phyloP scores from a whole-genome alignment of 2,888 invertebrate genomes.

The Epistrophe eligans region DNA sequence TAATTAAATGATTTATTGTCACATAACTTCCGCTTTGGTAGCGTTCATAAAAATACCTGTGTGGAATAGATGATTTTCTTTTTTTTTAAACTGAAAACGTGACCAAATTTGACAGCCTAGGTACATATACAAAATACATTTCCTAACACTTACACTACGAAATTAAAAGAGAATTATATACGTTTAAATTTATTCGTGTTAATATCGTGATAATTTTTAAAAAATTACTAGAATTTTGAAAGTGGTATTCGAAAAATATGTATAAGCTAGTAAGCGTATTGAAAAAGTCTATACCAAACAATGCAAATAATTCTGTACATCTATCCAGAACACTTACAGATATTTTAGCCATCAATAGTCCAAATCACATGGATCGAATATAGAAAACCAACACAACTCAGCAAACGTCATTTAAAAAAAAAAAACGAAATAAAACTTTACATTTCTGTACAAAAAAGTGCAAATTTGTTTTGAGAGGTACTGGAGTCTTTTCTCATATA shows the following conservation, averaged over 20 bases:
- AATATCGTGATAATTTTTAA: background rate
- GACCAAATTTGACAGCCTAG: constrained; percentile 24
- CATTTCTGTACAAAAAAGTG: too few species aligned
- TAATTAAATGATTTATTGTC: constrained; percentile 80
- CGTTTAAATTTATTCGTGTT: background rate
- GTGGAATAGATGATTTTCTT: constrained; percentile 44
- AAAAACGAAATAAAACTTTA: too few species aligned
- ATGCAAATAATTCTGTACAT: too few species aligned
- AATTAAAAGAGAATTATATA: background rate
- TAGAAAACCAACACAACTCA: too few species aligned
- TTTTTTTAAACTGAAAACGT: constrained; percentile 34
- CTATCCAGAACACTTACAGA: too few species aligned
- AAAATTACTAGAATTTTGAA: background rate
- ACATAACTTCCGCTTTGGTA: constrained; percentile 61
- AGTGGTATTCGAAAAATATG: background rate
- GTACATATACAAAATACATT: constrained; percentile 13
- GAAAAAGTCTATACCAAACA: too few species aligned
- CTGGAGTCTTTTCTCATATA: too few species aligned
- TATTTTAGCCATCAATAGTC: too few species aligned
- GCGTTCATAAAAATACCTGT: constrained; percentile 19
- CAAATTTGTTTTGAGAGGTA: too few species aligned
- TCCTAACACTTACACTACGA: constrained; percentile 9
- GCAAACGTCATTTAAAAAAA: too few species aligned
- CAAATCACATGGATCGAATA: too few species aligned
- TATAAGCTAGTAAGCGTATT: too few species aligned